These are phyloP conservation scores for Chrysolina americana DNA, from an alignment of 2,888 invertebrate species.

Conservation along the genomic window DNA sequence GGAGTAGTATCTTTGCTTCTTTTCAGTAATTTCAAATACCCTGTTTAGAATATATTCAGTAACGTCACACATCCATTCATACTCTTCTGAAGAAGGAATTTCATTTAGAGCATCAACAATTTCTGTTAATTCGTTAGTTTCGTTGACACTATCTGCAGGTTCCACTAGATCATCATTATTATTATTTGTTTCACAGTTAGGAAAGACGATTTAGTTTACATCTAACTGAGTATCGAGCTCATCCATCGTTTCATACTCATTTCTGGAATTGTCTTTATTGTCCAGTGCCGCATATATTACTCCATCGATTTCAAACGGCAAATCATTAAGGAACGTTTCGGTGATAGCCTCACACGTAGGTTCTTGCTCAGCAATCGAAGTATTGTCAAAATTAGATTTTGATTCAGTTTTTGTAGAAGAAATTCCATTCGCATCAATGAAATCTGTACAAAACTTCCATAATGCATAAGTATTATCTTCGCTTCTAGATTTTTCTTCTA, in stretches of 20 bases:
- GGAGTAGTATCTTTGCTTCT: no score
- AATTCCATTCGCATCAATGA: no score
- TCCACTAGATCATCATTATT: no score
- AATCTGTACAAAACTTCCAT: no score
- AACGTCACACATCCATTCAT: background rate
- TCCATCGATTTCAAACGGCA: no score
- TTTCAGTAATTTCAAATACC: no score
- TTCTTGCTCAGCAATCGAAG: background rate
- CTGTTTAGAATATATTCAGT: background rate
- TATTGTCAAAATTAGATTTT: constrained; percentile 1
- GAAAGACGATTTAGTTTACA: background rate
- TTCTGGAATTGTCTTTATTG: background rate
- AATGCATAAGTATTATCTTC: no score
- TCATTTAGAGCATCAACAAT: background rate
- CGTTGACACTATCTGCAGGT: no score
- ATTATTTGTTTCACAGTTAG: no score
- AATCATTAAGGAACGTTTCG: no score
- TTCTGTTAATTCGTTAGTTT: no score
- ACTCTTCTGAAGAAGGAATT: background rate
- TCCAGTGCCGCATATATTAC: background rate
- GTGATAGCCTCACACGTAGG: background rate
- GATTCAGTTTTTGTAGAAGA: background rate
- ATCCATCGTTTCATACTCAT: background rate
- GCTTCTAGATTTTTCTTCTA: no score
- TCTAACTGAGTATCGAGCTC: background rate